Evolutionary conservation across 23 tunicate genomes (phyloP).

Genomic region (Halocynthia roretzi): DNA sequence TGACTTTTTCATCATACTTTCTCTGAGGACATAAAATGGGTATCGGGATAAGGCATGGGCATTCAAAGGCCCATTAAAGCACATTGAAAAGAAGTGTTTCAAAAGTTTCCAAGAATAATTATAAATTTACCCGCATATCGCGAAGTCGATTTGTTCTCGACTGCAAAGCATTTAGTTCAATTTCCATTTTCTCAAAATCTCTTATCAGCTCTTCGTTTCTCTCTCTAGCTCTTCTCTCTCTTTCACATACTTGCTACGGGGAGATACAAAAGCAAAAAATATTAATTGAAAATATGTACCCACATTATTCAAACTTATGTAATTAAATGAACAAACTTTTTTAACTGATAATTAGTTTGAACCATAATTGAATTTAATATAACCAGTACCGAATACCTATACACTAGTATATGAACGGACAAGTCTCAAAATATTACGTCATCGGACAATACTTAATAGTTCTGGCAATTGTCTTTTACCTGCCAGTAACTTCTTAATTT

Average conservation of each 20-base stretch:
- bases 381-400: no score
- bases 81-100: not conserved
- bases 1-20: conserved; percentile 60
- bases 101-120: not conserved
- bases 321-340: not conserved
- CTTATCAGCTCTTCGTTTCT: conserved; percentile 51
- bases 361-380: no score
- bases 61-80: not conserved
- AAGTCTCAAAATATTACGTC: not conserved
- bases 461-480: not conserved
- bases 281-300: not conserved
- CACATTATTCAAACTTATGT: not conserved
- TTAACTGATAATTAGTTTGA: not conserved
- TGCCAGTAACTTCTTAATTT: conserved; percentile 61
- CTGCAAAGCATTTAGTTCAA: conserved; percentile 13
- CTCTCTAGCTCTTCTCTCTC: conserved; percentile 39
- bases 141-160: conserved; percentile 24
- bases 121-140: conserved; percentile 25
- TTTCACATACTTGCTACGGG: conserved; percentile 45
- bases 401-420: no score
- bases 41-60: not conserved
- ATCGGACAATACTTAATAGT: not conserved
- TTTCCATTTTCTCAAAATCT: conserved; percentile 48
- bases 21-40: conserved; percentile 13
- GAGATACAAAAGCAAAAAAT: not conserved